Evolutionary conservation across 30 jellyfish, hydroid and myxozoan genomes (phyloP).

Genomic region (Aurelia aurita): DNA sequence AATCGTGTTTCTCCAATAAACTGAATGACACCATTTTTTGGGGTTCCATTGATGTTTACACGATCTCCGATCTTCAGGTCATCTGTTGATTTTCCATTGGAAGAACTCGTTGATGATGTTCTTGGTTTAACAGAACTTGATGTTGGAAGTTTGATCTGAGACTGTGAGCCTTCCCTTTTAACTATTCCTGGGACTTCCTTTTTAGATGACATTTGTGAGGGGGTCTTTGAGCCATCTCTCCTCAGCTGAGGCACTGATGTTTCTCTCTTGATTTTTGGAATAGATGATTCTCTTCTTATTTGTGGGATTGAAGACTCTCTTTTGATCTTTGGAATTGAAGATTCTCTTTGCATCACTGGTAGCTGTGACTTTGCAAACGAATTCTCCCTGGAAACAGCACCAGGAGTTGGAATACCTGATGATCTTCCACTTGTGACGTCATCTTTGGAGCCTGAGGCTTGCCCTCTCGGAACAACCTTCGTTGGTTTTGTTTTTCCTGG

Average conservation of each 20-base stretch:
- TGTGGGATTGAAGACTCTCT: constrained; percentile 78
- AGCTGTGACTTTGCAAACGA: constrained; percentile 83
- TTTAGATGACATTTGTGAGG: constrained; percentile 43
- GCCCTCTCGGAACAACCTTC: constrained; percentile 59
- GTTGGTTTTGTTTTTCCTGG: constrained; percentile 54
- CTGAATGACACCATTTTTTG: constrained; percentile 87
- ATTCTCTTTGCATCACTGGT: constrained; percentile 87
- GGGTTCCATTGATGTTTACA: constrained; percentile 78
- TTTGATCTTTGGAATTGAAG: constrained; percentile 86
- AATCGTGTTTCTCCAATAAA: constrained; percentile 95
- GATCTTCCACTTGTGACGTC: constrained; percentile 41
- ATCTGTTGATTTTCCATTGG: constrained; percentile 3
- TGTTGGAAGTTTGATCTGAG: constrained; percentile 70
- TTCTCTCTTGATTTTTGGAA: constrained; percentile 55
- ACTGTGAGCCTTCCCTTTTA: constrained; percentile 72
- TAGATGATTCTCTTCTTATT: constrained; percentile 70
- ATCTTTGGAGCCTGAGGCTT: constrained; percentile 33
- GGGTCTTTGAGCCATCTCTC: constrained; percentile 38
- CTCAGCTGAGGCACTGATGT: constrained; percentile 57
- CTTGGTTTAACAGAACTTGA: constrained; percentile 83
- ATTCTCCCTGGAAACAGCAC: constrained; percentile 80
- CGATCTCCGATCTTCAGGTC: constrained; percentile 84
- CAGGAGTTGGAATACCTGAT: constrained; percentile 78
- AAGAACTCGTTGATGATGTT: constrained; percentile 47
- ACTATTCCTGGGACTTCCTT: constrained; percentile 65